Evolutionary conservation across 2,888 invertebrate genomes (phyloP).

Genomic region (Agrenia bidenticulata): DNA sequence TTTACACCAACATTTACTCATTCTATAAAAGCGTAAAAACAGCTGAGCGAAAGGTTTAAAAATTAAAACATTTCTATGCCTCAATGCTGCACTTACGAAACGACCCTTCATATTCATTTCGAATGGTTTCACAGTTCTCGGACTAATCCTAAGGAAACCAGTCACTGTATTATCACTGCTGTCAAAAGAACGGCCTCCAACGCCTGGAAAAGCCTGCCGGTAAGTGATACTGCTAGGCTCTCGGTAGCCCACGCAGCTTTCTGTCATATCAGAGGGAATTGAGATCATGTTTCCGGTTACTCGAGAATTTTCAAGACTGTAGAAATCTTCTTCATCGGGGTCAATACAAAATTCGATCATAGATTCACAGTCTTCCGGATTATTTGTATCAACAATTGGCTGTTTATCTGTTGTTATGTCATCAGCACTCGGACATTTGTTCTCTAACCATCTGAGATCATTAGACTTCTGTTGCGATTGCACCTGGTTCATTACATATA

Average conservation of each 20-base stretch:
- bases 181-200: not conserved
- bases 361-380: too few species aligned
- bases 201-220: not conserved
- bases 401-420: too few species aligned
- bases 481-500: too few species aligned
- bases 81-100: not conserved
- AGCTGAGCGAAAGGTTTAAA: not conserved
- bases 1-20: too few species aligned
- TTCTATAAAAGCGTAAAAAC: not conserved
- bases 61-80: not conserved
- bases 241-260: not conserved
- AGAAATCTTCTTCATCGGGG: conserved; percentile 2
- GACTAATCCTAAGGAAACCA: not conserved
- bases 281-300: not conserved
- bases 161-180: not conserved
- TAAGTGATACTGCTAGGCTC: not conserved
- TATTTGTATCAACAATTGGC: too few species aligned
- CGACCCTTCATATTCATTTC: not conserved
- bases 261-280: not conserved
- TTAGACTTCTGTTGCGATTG: too few species aligned
- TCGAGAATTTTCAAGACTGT: not conserved
- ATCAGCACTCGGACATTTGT: too few species aligned
- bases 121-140: conserved; percentile 13
- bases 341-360: conserved; percentile 2
- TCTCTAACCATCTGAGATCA: too few species aligned